Base-by-base conservation (phyloP, 2,113 vertebrate species). In the Nibea albiflora region DNA sequence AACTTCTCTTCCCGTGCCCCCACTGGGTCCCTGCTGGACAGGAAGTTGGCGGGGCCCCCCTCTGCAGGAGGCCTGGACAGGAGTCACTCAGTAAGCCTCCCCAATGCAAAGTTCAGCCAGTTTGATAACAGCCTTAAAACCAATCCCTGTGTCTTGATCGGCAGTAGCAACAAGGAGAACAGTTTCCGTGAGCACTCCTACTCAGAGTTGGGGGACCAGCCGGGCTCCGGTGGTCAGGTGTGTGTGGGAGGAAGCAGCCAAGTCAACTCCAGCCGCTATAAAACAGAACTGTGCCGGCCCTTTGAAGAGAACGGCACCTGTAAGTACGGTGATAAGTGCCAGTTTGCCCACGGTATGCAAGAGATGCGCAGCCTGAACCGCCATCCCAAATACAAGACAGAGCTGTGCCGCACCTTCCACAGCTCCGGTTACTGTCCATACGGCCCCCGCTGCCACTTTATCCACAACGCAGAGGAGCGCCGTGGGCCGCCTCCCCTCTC, bases 301-400 rank as follows among this genome's bases (percentile, higher is more conserved):
- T 97, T 96, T 22, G 96, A 97, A 92, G 97, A 97, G 93, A 97
- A 95, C 0, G 96, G 97, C 1, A 88, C 95, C 54, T 98, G 97
- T 93, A 98, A 97, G 83, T 98, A 98, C 0, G 96, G 96, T 0
- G 96, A 97, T 85, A 98, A 97, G 93, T 98, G 97, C 92, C 97
- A 97, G 94, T 98, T 97, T 5, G 97, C 97, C 7, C 97, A 98
- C 2, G 97, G 97, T 76, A 93, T 95, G 91, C 96, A 96, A 1
- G 97, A 98, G 95, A 94, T 97, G 86, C 96, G 97, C 47, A 96
- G 95, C 92, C 93, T 97, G 89, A 96, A 94, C 69, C 96, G 96
- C 46, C 97, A 97, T 68, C 97, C 97, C 81, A 98, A 98, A 91
- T 98, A 98, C 93, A 98, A 98, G 94, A 98, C 97, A 0, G 97